These are phyloP conservation scores for Caradrina clavipalpis DNA, from an alignment of 2,888 invertebrate genomes.

Conservation along the genomic window DNA sequence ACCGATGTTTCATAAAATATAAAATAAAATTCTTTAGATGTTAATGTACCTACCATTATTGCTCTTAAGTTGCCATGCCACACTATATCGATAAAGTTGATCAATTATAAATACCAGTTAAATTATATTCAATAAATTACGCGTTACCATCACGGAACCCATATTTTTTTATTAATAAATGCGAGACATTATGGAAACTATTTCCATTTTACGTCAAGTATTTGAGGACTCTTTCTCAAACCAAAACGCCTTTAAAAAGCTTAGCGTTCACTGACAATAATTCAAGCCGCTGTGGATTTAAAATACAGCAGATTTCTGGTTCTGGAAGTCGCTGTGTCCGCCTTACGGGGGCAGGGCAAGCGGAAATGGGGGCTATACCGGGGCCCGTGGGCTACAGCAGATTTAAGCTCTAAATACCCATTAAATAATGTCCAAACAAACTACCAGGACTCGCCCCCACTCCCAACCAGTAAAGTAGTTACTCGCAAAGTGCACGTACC, in stretches of 20 bases:
- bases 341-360: too few species aligned
- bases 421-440: neutral
- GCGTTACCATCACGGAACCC: neutral
- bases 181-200: neutral
- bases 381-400: too few species aligned
- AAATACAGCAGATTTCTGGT: too few species aligned
- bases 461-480: neutral
- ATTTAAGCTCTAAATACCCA: too few species aligned
- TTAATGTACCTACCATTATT: neutral
- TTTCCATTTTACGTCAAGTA: neutral
- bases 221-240: too few species aligned
- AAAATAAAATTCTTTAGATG: conserved; percentile 5
- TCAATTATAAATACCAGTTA: conserved; percentile 4
- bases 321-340: too few species aligned
- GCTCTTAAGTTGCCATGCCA: conserved; percentile 4
- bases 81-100: neutral
- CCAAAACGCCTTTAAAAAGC: too few species aligned
- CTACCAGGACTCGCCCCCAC: neutral
- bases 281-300: too few species aligned
- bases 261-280: too few species aligned
- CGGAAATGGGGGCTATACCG: too few species aligned
- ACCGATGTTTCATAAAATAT: too few species aligned
- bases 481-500: conserved; percentile 60
- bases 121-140: conserved; percentile 1
- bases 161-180: neutral